A percentile compares a stretch with the other conserved stretches of the same genome.
Conservation (phyloP, 2,888 invertebrate species). For the Pseudococcus viburni region DNA sequence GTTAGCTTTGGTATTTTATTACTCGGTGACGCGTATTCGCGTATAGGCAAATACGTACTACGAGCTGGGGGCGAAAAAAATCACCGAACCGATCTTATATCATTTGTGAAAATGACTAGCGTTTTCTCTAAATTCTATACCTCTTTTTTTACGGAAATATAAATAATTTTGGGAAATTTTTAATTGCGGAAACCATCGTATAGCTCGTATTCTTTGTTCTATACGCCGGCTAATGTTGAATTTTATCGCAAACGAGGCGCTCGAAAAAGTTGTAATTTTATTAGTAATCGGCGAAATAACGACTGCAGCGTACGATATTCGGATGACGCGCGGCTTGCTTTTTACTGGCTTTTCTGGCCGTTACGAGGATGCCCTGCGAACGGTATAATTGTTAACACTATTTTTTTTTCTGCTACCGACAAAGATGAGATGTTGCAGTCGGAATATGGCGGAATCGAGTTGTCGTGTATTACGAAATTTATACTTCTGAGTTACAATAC, state of each 20-base stretch:
- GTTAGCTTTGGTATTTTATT: conserved; percentile 48
- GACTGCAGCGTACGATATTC: neutral
- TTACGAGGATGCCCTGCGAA: neutral
- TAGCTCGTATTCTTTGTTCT: conserved; percentile 28
- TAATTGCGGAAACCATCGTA: conserved; percentile 50
- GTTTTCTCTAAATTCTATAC: conserved; percentile 26
- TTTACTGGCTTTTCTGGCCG: neutral
- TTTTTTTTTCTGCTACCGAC: neutral
- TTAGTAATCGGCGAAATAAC: conserved; percentile 50
- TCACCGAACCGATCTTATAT: conserved; percentile 52
- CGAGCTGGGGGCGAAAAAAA: neutral
- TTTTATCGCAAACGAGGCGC: conserved; percentile 40
- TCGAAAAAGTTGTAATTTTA: conserved; percentile 53
- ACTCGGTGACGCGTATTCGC: conserved; percentile 7
- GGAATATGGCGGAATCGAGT: conserved; percentile 21
- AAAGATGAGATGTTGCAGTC: conserved; percentile 18
- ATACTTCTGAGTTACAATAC: neutral
- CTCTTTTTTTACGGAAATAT: conserved; percentile 48
- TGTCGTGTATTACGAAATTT: neutral
- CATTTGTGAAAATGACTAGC: conserved; percentile 50
- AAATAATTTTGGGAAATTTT: conserved; percentile 39
- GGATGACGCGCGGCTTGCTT: neutral
- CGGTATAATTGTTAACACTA: conserved; percentile 37
- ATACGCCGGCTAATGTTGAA: conserved; percentile 2
- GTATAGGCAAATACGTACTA: conserved; percentile 34